Base-by-base conservation (phyloP, 1,140 invertebrate species). In the Chironomus tepperi region DNA sequence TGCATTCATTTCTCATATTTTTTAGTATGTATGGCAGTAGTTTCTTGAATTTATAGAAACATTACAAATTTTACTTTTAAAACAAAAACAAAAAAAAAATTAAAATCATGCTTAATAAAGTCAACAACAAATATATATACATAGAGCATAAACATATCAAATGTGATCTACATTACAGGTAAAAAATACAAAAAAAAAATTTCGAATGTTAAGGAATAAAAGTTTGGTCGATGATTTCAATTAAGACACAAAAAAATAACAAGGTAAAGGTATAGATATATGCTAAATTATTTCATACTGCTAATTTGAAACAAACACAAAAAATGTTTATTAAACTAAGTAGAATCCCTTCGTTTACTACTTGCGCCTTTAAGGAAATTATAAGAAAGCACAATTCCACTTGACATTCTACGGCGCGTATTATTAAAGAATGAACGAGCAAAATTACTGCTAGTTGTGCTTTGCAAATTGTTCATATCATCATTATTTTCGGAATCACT, bases 381-480 rank as follows among this genome's bases (percentile, higher is more conserved):
- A 21, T 70, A 70, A 19, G 65, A 70, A 18, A 70, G 19, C 65
- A 70, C 65, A 19, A 70, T 15, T 9, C 65, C 65, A 70, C 65
- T 70, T 9, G 65, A 70, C 65, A 70, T 70, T 70, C 65, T 70
- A 19, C 65, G 16, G 18, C 65, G 65, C 9, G 65, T 70, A 70
- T 70, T 70, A 21, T 70, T 70, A 21, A 70, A 19, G 18, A 70
- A 70, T 19, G 16, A 19, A 21, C 65, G 65, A 70, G 65, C 65
- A 70, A 70, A 70, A 70, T 70, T 70, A 70, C 65, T 70, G 19
- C 65, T 70, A 18, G 65, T 57, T 12, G 47, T 19, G 65, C 65
- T 70, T 18, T 70, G 65, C 65, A 70, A 70, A 70, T 70, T 57
- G 47, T 57, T 57, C 47, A 57, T 57, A 57, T 57, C 47, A 57